Evolutionary conservation across 2,113 vertebrate species (phyloP).

Genomic region (Coturnix japonica): DNA sequence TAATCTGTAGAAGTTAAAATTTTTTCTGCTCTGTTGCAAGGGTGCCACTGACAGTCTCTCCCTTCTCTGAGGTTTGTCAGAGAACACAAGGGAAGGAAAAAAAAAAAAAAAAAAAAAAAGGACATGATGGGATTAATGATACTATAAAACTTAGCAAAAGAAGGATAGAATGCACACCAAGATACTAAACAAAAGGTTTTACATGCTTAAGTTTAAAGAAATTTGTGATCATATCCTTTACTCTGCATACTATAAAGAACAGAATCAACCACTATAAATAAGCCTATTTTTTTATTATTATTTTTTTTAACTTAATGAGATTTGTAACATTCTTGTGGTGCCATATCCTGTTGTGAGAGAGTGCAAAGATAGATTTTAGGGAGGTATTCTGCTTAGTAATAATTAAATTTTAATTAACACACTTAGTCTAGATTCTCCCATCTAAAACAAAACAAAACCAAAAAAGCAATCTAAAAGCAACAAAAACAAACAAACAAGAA

Average conservation of each 20-base stretch:
- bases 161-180: background rate
- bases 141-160: background rate
- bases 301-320: constrained; percentile 35
- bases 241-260: background rate
- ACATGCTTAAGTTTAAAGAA: background rate
- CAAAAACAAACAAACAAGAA: background rate
- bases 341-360: constrained; percentile 21
- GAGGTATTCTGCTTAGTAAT: background rate
- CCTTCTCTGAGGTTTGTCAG: background rate
- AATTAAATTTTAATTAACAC: constrained; percentile 15
- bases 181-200: background rate
- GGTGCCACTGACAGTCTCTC: background rate
- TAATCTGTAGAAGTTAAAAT: background rate
- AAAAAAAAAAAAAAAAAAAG: background rate
- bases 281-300: background rate
- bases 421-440: background rate
- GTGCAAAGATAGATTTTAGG: background rate
- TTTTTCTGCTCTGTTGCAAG: background rate
- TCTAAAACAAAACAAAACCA: background rate
- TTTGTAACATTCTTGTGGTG: constrained; percentile 34
- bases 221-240: background rate
- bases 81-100: background rate
- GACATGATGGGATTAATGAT: background rate
- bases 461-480: background rate
- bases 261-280: constrained; percentile 20